Evolutionary conservation across 2,113 vertebrate species (phyloP).

Genomic region (Symphodus melops): DNA sequence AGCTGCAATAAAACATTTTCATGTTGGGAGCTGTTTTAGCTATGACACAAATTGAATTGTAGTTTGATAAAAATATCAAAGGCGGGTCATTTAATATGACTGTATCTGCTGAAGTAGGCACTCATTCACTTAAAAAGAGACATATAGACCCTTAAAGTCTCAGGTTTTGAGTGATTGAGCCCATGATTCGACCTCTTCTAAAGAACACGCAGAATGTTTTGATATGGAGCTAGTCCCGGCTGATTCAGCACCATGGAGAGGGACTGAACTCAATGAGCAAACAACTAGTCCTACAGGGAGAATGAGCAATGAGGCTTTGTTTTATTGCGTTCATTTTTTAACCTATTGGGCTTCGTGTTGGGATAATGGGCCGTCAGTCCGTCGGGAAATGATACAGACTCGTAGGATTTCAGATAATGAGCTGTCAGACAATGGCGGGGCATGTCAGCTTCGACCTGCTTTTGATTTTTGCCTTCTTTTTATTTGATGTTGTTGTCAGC

Average conservation of each 20-base stretch:
- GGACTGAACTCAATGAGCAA: not conserved
- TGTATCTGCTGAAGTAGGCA: too few species aligned
- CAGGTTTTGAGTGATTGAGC: too few species aligned
- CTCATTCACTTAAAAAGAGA: too few species aligned
- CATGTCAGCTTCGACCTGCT: not conserved
- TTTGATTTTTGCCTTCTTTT: not conserved
- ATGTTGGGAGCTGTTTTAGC: too few species aligned
- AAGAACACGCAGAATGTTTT: not conserved
- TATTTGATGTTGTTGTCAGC: not conserved
- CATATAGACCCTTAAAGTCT: too few species aligned
- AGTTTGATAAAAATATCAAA: too few species aligned
- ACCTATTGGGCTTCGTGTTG: not conserved
- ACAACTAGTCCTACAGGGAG: not conserved
- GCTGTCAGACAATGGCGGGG: not conserved
- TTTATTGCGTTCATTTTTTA: not conserved
- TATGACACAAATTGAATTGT: too few species aligned
- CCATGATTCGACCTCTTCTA: too few species aligned
- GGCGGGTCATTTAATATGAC: too few species aligned
- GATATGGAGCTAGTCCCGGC: not conserved
- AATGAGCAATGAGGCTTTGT: not conserved
- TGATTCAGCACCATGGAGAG: constrained; percentile 1
- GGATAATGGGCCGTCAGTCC: not conserved
- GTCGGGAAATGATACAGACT: not conserved
- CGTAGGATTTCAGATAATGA: not conserved
- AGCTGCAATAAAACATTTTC: too few species aligned